Evolutionary conservation across 1,140 invertebrate species (phyloP), one percentile per base, ranked within the genome.

Genomic region (Notospermus geniculatus): DNA sequence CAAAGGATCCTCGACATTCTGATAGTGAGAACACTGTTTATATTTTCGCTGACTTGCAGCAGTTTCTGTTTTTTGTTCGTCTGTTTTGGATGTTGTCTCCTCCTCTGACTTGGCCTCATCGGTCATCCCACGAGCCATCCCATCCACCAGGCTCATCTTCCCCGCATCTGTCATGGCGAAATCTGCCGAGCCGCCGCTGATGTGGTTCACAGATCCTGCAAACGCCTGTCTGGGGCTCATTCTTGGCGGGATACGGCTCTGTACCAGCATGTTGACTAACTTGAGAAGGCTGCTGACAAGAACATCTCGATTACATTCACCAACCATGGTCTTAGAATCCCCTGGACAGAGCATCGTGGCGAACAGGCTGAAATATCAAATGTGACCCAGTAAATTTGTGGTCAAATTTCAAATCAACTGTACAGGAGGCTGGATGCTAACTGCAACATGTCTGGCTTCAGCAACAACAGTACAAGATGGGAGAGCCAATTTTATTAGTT

Each of bases 231-330:
- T 36, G 15, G 32, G 32, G 15, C 32, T 36, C 15, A 15, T 15
- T n/a, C 63, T 50, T 28, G 23, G 15, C 45, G 84, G 83, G 54
- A 89, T 78, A 43, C 88, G 88, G 36, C 88, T 87, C 68, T 89
- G 85, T 7, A 91, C 84, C 68, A 92, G 84, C 70, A 85, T 87
- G 57, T 85, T 86, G 1, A 87, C 85, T 29, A 89, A 80, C 78
- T 88, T 88, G 5, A 91, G 82, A 22, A 90, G 81, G 69, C 85
- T 85, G 63, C 89, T 87, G 32, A 90, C 83, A 15, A 91, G 78
- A 39, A 86, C 82, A 68, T 89, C 87, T 79, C 88, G 86, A 1
- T 85, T 87, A 30, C 86, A 85, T 11, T 77, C 75, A 22, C 75
- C 71, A 15, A 63, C 60, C 81, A 82, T 59, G 81, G 81, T 73